Percentiles rank a stretch among this genome's conserved stretches.
Evolutionary conservation across 2,888 invertebrate species (phyloP).

Genomic region (Carabus problematicus): DNA sequence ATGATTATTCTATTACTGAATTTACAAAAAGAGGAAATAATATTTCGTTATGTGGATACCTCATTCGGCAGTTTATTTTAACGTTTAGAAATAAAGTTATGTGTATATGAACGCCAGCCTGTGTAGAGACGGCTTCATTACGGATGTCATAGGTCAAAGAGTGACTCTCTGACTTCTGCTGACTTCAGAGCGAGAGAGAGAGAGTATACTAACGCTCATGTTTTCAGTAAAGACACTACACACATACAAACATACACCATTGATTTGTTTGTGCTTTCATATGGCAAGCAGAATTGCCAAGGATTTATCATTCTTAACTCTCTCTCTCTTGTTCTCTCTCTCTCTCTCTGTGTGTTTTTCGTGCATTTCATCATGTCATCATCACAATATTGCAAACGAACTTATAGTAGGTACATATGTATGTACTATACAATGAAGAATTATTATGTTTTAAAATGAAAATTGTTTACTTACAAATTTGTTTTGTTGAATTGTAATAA

Average conservation of each 20-base stretch:
- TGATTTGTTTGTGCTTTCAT: constrained; percentile 37
- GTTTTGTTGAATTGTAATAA: too few species aligned
- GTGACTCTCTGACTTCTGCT: constrained; percentile 1
- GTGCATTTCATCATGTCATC: not conserved
- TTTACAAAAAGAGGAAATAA: too few species aligned
- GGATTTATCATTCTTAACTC: not conserved
- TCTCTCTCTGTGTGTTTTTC: too few species aligned
- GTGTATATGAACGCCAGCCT: constrained; percentile 23
- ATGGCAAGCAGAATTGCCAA: constrained; percentile 8
- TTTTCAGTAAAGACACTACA: constrained; percentile 28
- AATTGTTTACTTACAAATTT: too few species aligned
- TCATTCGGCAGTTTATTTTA: too few species aligned
- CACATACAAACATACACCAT: constrained; percentile 11
- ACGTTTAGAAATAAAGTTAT: constrained; percentile 19
- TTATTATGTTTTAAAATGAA: too few species aligned
- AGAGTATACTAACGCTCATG: constrained; percentile 1
- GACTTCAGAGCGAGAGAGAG: not conserved
- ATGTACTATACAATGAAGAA: too few species aligned
- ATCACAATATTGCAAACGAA: too few species aligned
- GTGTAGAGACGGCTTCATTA: constrained; percentile 33
- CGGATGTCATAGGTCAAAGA: constrained; percentile 34
- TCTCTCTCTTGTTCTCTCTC: not conserved
- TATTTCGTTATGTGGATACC: too few species aligned
- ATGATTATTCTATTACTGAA: too few species aligned
- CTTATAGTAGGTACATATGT: too few species aligned